phyloP scores from a whole-genome alignment of 2,113 vertebrate genomes.

The Cheirogaleus medius region DNA sequence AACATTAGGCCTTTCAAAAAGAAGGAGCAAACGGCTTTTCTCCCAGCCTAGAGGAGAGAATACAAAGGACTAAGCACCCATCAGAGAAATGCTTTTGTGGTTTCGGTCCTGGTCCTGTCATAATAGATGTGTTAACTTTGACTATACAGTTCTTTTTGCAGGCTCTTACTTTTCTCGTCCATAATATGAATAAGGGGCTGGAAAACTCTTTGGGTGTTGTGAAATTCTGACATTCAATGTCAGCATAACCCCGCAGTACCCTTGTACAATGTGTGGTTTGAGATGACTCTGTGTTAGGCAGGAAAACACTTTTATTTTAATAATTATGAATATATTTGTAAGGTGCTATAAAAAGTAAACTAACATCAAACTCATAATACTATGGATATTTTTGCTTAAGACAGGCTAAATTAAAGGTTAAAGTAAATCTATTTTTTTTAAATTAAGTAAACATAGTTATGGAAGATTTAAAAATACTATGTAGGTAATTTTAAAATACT shows the following conservation, averaged over 20 bases:
- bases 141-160: background rate
- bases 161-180: background rate
- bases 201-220: background rate
- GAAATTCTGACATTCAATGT: background rate
- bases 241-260: background rate
- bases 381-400: constrained; percentile 32
- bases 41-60: background rate
- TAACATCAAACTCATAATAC: background rate
- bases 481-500: background rate
- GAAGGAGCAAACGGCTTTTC: background rate
- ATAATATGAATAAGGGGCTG: background rate
- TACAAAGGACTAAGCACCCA: background rate
- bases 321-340: background rate
- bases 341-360: background rate
- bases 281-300: background rate
- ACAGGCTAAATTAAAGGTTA: background rate
- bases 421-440: background rate
- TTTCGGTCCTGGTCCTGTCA: background rate
- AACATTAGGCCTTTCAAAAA: background rate
- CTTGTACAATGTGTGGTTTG: background rate
- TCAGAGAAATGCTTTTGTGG: background rate
- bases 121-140: background rate
- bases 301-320: background rate
- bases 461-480: background rate
- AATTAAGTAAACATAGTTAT: constrained; percentile 2